Evolutionary conservation across 1,140 invertebrate genomes (phyloP).

Genomic region (Lepidurus couesii): DNA sequence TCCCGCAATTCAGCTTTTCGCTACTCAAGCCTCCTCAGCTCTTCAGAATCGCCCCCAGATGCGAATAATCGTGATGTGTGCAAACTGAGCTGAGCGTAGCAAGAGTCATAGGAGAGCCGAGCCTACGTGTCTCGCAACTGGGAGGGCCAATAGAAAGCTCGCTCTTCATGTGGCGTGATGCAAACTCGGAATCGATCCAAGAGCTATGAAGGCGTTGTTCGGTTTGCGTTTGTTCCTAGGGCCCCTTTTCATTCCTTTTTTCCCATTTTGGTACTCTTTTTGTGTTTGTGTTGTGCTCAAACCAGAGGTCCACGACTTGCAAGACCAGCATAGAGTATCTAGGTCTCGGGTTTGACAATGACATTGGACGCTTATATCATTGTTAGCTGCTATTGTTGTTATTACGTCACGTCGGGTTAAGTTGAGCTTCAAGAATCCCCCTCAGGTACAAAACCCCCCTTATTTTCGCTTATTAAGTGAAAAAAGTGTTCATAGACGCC

Average conservation of each 20-base stretch:
- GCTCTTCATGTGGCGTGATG: neutral
- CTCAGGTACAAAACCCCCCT: too few species aligned
- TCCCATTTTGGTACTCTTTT: neutral
- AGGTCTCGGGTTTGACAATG: too few species aligned
- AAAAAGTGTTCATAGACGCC: too few species aligned
- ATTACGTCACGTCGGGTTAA: too few species aligned
- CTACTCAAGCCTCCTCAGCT: too few species aligned
- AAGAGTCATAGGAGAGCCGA: neutral
- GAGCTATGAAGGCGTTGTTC: neutral
- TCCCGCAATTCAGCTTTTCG: too few species aligned
- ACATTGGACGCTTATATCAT: too few species aligned
- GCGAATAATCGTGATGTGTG: too few species aligned
- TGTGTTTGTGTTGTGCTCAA: neutral
- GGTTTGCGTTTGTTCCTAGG: neutral
- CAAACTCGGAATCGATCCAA: conserved; percentile 14
- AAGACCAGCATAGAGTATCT: neutral
- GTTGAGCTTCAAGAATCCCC: too few species aligned
- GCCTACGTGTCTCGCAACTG: neutral
- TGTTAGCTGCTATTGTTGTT: too few species aligned
- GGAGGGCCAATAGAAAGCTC: neutral
- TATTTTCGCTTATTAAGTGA: too few species aligned
- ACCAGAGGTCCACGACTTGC: neutral
- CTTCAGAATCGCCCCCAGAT: too few species aligned
- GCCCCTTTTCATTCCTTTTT: neutral
- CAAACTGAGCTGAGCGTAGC: neutral